Base-by-base conservation (phyloP, 1,140 invertebrate genomes). In the Limonius californicus region DNA sequence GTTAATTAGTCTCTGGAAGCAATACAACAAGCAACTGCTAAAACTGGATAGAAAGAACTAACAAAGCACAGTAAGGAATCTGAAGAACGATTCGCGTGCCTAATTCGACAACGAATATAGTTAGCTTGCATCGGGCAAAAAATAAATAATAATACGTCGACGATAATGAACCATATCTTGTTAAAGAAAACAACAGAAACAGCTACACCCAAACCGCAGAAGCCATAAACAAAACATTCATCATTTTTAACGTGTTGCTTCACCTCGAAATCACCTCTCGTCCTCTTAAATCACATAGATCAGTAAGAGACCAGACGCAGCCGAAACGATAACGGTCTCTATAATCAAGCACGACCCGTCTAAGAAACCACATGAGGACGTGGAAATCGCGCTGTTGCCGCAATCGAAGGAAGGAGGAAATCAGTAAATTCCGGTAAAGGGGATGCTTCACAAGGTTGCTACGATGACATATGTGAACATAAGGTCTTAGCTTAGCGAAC, bases 401-500 rank as follows among this genome's bases (percentile, higher is more conserved):
- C 11, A 50, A 6, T 19, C 1, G 16, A 39, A 39, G 35, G 16
- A 18, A 21, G 14, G 9, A 50, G 45, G 16, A 50, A 50, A 21
- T 50, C 45, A 18, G 16, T 11, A 2, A n/a, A 39, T 39, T 39
- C 45, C 45, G 45, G 45, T 18, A 39, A 39, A 50, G 45, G 42
- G 54, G 54, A n/a, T 23, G 20, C 15, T 55, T 55, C 27, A 16
- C 12, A 23, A 55, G 27, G 27, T 55, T 50, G 9, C 6, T 55
- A 8, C 1, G 27, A 27, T 32, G 27, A 23, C 54, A 55, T 55
- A 55, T 55, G 54, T 9, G 18, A 23, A 32, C 20, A 50, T 21
- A 50, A 50, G 43, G 59, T 61, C 59, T 61, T 61, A 61, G 59
- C 59, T 61, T 35, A 30, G n/a, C 59, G 59, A 35, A 55, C 50